Evolutionary conservation across 2,797 vertebrate species (phyloP), one percentile per base, ranked within the genome.

Genomic region (Etheostoma perlongum): DNA sequence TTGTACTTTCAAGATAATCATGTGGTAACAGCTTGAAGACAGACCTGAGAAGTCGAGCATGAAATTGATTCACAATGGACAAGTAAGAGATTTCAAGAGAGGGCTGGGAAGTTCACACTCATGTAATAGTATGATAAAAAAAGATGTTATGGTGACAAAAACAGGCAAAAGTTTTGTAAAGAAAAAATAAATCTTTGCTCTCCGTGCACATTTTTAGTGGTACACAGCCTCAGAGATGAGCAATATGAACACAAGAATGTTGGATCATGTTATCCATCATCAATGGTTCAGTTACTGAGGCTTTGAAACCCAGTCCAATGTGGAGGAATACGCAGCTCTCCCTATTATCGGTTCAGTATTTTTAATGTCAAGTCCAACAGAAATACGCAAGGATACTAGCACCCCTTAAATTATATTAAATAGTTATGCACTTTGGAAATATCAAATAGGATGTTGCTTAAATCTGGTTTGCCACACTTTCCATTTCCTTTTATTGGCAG

Each of bases 21-120:
- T 21, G 0, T 42, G 15, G 47, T 66, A 59, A 23, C 15, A 25
- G 58, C 74, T 80, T 65, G 59, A 69, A 67, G 49, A 78, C 68
- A 30, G 40, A 74, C 49, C 61, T 49, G 67, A 52, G 62, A 78
- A 72, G 63, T 74, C 33, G 21, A 60, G 67, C 78, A 40, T 75
- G 44, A 79, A 83, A 80, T 75, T 46, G 46, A 74, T 67, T 78
- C 25, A 52, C 16, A 66, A 30, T 53, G 27, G 51, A 75, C 60
- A 59, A 70, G 44, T 25, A 21, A 23, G 52, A 55, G 51, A 62
- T 25, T 18, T 51, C 9, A 67, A 25, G 21, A 60, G 47, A 72
- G 46, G 14, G 40, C 36, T 46, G 14, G 21, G 30, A 44, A 18
- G n/a, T 27, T 44, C 7, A 4, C 12, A 15, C 47, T n/a, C 44